Conservation (phyloP, 2,113 vertebrate species). For the human region GRCh38 chr22:49179501-49180000, state of each 20-base stretch:
- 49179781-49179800: not conserved
- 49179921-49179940: not conserved
- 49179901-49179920: accelerated
- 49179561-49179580: not conserved
- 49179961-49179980: not conserved
- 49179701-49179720: too few species aligned
- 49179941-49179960: accelerated
- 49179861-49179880: accelerated
- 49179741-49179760: accelerated
- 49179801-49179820: accelerated
- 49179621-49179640: accelerated
- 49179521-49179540: not conserved
- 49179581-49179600: accelerated
- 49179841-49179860: not conserved
- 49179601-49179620: accelerated
- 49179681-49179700: not conserved
- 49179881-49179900: accelerated
- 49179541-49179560: not conserved
- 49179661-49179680: accelerated
- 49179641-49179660: not conserved
- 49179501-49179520: not conserved
- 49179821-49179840: not conserved
- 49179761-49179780: not conserved
- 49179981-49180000: not conserved
- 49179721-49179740: accelerated